Percentiles rank a stretch among this genome's conserved stretches.
Evolutionary conservation across 1,140 invertebrate species (phyloP).

Genomic region (Procambarus clarkii): DNA sequence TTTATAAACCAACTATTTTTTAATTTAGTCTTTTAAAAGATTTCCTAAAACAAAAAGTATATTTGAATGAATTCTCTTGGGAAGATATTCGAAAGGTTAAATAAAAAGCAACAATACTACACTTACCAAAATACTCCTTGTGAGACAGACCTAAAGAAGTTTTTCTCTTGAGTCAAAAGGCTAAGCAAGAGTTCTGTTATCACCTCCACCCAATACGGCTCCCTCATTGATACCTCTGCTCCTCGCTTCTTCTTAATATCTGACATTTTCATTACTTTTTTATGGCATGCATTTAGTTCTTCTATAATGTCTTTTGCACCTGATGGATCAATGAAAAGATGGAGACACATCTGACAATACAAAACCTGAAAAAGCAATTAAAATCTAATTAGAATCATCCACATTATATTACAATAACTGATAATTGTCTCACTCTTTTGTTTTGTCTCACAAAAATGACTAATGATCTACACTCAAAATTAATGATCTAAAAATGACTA

Average conservation of each 20-base stretch:
- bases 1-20: no score
- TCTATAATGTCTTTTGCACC: conserved; percentile 38
- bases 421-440: no score
- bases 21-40: no score
- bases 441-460: no score
- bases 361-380: conserved; percentile 30
- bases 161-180: conserved; percentile 29
- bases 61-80: no score
- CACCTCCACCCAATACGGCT: conserved; percentile 43
- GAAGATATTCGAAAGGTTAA: no score
- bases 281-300: conserved; percentile 24
- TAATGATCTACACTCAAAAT: no score
- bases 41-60: no score
- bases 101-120: no score
- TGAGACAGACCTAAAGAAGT: conserved; percentile 22
- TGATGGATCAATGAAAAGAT: conserved; percentile 17
- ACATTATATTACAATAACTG: no score
- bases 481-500: no score
- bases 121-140: conserved; percentile 45
- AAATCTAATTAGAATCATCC: no score
- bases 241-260: neutral
- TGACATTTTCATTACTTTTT: neutral
- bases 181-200: conserved; percentile 33
- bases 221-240: neutral
- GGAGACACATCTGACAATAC: conserved; percentile 46